Conservation (phyloP, 2,113 vertebrate genomes). For the Psittacus erithacus region DNA sequence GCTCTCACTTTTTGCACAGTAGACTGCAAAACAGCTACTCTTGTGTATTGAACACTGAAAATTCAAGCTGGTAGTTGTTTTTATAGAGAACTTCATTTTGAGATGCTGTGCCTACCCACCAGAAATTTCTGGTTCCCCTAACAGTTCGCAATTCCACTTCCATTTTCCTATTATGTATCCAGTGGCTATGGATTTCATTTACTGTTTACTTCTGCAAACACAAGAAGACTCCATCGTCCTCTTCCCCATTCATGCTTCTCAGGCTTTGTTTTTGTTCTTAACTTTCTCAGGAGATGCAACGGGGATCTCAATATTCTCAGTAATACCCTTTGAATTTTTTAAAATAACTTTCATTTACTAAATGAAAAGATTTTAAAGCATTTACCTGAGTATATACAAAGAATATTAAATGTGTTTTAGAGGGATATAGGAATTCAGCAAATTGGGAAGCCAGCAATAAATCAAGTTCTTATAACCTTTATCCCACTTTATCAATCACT, state of each 20-base stretch:
- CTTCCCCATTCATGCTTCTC: not conserved
- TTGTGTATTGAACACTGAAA: constrained; percentile 46
- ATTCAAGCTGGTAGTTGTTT: constrained; percentile 54
- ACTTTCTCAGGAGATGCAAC: not conserved
- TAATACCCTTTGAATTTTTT: not conserved
- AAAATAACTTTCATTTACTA: not conserved
- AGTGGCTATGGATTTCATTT: not conserved
- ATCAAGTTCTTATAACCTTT: not conserved
- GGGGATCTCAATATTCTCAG: not conserved
- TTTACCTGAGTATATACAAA: not conserved
- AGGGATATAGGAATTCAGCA: not conserved
- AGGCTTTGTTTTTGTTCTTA: not conserved
- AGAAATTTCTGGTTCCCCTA: constrained; percentile 44
- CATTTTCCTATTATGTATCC: not conserved
- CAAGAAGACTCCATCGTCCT: not conserved
- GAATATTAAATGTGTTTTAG: not conserved
- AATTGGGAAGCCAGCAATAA: not conserved
- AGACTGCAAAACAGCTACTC: constrained; percentile 54
- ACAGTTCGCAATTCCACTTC: constrained; percentile 10
- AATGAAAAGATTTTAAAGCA: not conserved
- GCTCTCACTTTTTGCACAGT: constrained; percentile 63
- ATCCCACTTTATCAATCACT: not conserved
- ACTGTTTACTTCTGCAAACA: not conserved
- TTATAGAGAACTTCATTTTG: constrained; percentile 22
- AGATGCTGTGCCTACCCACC: constrained; percentile 19